Conservation (phyloP, 2,888 invertebrate genomes). For the Eretmocerus hayati region DNA sequence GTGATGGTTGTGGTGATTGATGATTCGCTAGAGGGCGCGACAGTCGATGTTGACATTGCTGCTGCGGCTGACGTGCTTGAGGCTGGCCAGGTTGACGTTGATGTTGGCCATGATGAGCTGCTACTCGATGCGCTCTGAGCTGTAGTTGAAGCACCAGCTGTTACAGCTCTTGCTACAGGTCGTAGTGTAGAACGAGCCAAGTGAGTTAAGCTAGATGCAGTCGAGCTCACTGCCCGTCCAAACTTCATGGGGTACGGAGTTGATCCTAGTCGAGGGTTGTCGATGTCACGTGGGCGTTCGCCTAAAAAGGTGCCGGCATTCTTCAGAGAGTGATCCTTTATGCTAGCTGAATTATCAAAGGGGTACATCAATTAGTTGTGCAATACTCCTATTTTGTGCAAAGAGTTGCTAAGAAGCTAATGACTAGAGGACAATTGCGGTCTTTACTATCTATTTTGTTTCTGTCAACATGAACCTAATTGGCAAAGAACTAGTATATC, state of each 20-base stretch:
- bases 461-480: too few relatives aligned
- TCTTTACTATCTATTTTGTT: too few relatives aligned
- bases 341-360: slow-evolving; percentile 48
- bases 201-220: slow-evolving; percentile 38
- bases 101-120: slow-evolving; percentile 37
- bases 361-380: background rate
- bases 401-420: too few relatives aligned
- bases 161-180: slow-evolving; percentile 35
- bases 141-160: slow-evolving; percentile 28
- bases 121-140: slow-evolving; percentile 44
- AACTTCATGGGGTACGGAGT: slow-evolving; percentile 46
- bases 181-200: slow-evolving; percentile 40
- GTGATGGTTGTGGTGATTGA: slow-evolving; percentile 37
- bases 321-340: slow-evolving; percentile 67
- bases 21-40: slow-evolving; percentile 38
- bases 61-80: slow-evolving; percentile 34
- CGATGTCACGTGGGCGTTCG: slow-evolving; percentile 52
- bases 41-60: slow-evolving; percentile 43
- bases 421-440: too few relatives aligned
- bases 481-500: too few relatives aligned
- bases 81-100: slow-evolving; percentile 27
- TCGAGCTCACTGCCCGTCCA: slow-evolving; percentile 24
- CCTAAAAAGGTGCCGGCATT: slow-evolving; percentile 66
- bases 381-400: too few relatives aligned
- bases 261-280: slow-evolving; percentile 44